Percentiles rank a stretch among this genome's conserved stretches.
Evolutionary conservation across 2,888 invertebrate species (phyloP).

Genomic region (Chorisops tibialis): DNA sequence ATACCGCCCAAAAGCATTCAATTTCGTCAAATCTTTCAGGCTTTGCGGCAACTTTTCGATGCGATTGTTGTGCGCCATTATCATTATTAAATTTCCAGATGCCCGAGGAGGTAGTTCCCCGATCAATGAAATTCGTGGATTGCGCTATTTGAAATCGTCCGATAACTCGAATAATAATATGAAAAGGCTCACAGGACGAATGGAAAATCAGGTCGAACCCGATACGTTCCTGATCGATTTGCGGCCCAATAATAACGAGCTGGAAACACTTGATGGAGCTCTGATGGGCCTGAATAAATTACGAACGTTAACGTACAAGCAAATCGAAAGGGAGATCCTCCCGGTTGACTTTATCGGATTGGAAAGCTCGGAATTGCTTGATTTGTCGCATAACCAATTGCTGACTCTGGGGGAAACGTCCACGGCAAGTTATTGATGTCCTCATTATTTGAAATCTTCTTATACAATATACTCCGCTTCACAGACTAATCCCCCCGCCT

Average conservation of each 20-base stretch:
- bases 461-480: conserved; percentile 40
- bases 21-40: conserved; percentile 64
- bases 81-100: conserved; percentile 72
- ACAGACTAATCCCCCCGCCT: conserved; percentile 72
- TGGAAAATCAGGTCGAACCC: conserved; percentile 73
- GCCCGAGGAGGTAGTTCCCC: conserved; percentile 73
- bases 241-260: conserved; percentile 69
- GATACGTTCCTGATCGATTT: conserved; percentile 71
- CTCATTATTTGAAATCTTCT: not conserved
- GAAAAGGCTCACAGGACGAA: conserved; percentile 61
- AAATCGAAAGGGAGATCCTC: conserved; percentile 66
- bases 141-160: conserved; percentile 66
- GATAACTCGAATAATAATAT: conserved; percentile 78
- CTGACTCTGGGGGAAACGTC: conserved; percentile 77
- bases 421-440: conserved; percentile 58
- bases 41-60: conserved; percentile 69
- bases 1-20: conserved; percentile 72
- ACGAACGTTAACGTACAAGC: conserved; percentile 69
- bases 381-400: conserved; percentile 74
- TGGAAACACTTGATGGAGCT: conserved; percentile 69
- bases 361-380: conserved; percentile 68
- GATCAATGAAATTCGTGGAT: conserved; percentile 72
- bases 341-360: conserved; percentile 77
- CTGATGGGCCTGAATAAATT: conserved; percentile 72
- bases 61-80: conserved; percentile 75